Evolutionary conservation across 2,797 vertebrate species (phyloP), one percentile per base, ranked within the genome.

Genomic region (Iguana delicatissima): DNA sequence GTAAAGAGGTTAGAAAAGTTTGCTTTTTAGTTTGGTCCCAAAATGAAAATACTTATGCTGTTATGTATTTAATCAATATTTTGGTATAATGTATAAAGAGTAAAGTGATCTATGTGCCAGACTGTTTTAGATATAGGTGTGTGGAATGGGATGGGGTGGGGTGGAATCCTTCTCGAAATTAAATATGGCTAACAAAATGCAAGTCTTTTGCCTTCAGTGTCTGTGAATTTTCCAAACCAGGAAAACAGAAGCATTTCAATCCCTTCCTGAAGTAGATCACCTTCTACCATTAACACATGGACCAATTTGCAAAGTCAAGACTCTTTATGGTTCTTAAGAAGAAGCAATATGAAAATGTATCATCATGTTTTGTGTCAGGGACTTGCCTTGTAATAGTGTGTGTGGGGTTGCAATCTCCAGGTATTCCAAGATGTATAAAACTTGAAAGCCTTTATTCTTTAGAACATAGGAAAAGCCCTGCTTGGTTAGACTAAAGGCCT

Each of bases 91-190:
- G 81, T 74, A 72, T 64, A 87, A 85, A 74, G n/a, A 55, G 87
- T 87, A 80, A 84, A 80, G 69, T 73, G 42, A 50, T 74, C 29
- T 73, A 55, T 80, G 74, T 87, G 35, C 81, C 85, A 90, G 38
- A 84, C 42, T 84, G 88, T n/a, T 80, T 92, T 87, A 92, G 42
- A 84, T 24, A 57, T 84, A 92, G 85, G 81, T 92, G 85, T 80
- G 80, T 85, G 91, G 88, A 84, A 52, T 46, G 57, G 80, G 88
- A 73, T 14, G 50, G 67, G 72, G 84, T 52, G 38, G 55, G 26
- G 26, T 52, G 24, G 13, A 38, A 38, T 92, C 74, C 74, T 90
- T 87, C 55, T 74, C 84, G 77, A 84, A 87, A 92, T 92, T 85
- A 88, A 90, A 92, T 87, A 73, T 84, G 73, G 50, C 86, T 88